Evolutionary conservation across 92 coral and sea anemone genomes (phyloP).

Genomic region (Siderastrea siderea): DNA sequence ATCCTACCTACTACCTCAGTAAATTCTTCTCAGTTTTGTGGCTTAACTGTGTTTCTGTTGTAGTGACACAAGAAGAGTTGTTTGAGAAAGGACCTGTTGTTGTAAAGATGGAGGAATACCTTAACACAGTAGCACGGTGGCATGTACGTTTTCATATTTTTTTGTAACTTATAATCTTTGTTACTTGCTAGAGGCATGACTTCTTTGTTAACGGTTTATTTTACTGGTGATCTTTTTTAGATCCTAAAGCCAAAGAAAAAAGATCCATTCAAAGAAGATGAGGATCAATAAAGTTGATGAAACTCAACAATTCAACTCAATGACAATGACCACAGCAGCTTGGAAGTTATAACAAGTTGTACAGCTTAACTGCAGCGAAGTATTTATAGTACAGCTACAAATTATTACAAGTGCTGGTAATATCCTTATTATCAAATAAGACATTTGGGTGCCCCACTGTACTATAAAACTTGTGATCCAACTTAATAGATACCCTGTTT

Average conservation of each 20-base stretch:
- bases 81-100: constrained; percentile 36
- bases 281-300: constrained; percentile 25
- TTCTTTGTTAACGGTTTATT: neutral
- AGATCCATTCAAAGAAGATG: constrained; percentile 78
- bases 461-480: no score
- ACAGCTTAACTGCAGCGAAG: neutral
- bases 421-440: no score
- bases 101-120: constrained; percentile 63
- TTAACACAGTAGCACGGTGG: constrained; percentile 21
- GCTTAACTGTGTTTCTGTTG: neutral
- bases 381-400: no score
- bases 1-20: no score
- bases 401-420: no score
- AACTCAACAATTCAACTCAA: neutral
- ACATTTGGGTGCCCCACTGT: no score
- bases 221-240: neutral
- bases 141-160: neutral
- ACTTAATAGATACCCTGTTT: no score
- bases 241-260: constrained; percentile 34
- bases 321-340: neutral
- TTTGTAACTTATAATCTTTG: neutral
- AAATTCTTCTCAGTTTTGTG: no score
- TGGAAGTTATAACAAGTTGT: neutral
- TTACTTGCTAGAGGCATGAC: neutral
- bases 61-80: constrained; percentile 40